phyloP scores from a whole-genome alignment of 2,797 vertebrate genomes.

The Scleropages formosus region DNA sequence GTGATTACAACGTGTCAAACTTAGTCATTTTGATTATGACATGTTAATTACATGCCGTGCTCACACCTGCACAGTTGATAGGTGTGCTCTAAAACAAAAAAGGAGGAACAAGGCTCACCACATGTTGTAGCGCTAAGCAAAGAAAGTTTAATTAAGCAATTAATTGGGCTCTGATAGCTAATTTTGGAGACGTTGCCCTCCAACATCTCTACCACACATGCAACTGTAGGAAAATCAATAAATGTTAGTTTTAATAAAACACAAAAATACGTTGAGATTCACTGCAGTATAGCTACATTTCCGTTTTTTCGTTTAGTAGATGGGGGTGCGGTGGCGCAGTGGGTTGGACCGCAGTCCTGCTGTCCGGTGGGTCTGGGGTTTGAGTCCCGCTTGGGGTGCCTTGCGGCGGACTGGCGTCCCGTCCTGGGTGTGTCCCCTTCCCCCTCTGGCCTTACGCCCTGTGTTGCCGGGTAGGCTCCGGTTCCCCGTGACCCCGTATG shows the following conservation, averaged over 20 bases:
- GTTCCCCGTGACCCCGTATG: too few species aligned
- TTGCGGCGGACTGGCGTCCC: too few species aligned
- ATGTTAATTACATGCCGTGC: constrained; percentile 98
- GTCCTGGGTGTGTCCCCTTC: too few species aligned
- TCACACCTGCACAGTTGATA: constrained; percentile 91
- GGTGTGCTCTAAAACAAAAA: constrained; percentile 80
- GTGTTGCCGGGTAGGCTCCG: too few species aligned
- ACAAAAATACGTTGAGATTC: constrained; percentile 17
- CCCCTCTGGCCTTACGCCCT: too few species aligned
- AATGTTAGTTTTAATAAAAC: not conserved
- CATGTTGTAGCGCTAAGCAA: constrained; percentile 47
- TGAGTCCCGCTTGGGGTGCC: too few species aligned
- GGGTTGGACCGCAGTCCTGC: too few species aligned
- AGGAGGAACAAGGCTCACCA: constrained; percentile 40
- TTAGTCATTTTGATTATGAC: constrained; percentile 98
- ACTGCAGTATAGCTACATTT: too few species aligned
- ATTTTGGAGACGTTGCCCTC: constrained; percentile 27
- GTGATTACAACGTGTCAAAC: constrained; percentile 99
- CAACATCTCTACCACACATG: not conserved
- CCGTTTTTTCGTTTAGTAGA: too few species aligned
- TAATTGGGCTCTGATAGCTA: constrained; percentile 43
- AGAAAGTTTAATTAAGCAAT: constrained; percentile 37
- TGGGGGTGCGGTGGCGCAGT: too few species aligned
- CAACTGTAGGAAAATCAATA: not conserved
- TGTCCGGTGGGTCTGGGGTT: too few species aligned